Evolutionary conservation across 2,113 vertebrate species (phyloP).

Genomic region (Marmota flaviventris): DNA sequence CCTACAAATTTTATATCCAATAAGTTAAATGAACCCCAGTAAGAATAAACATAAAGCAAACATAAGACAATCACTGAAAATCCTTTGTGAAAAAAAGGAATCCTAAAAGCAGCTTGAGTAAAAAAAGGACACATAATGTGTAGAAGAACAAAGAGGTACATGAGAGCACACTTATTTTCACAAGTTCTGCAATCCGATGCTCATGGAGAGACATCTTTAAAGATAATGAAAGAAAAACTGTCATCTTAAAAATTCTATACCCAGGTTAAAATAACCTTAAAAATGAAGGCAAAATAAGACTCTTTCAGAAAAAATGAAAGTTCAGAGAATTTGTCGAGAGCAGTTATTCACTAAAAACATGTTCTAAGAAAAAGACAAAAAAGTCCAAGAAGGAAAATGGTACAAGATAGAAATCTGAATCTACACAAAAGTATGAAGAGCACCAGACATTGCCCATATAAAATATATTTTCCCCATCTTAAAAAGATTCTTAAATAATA

Average conservation of each 20-base stretch:
- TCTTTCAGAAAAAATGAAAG: background rate
- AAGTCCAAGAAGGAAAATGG: background rate
- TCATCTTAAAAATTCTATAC: background rate
- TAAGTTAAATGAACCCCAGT: background rate
- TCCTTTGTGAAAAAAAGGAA: background rate
- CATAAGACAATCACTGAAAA: background rate
- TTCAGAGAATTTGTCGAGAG: background rate
- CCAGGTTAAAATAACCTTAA: background rate
- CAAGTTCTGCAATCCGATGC: background rate
- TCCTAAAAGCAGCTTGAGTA: background rate
- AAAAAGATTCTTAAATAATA: background rate
- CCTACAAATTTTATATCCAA: background rate
- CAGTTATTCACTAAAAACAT: background rate
- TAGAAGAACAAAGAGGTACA: background rate
- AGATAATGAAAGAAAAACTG: background rate
- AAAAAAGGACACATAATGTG: background rate
- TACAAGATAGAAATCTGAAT: background rate
- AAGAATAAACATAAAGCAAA: background rate
- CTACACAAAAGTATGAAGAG: background rate
- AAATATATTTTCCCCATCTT: background rate
- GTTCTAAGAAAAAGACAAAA: background rate
- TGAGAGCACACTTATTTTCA: background rate
- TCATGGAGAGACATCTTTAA: background rate
- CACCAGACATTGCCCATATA: background rate
- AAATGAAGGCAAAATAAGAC: background rate